These are phyloP conservation scores for Coilia nasus DNA, from an alignment of 2,797 vertebrate species.

Conservation along the genomic window DNA sequence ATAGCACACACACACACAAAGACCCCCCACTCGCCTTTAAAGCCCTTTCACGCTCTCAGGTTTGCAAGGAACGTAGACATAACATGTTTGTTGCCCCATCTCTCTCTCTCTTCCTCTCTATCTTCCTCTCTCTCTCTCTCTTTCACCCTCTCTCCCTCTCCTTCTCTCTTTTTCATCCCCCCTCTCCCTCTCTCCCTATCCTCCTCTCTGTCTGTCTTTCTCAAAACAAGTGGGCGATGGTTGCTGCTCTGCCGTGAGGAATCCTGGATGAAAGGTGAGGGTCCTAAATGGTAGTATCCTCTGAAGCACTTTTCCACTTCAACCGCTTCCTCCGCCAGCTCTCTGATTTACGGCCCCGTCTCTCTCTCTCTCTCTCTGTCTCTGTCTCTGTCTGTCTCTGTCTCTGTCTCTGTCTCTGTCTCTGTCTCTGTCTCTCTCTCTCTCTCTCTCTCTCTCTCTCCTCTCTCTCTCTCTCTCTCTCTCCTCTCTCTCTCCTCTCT, in stretches of 20 bases:
- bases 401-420: too few relatives aligned
- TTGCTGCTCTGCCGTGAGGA: not conserved
- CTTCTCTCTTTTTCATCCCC: too few relatives aligned
- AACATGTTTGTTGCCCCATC: slow-evolving; percentile 20
- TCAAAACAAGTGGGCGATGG: not conserved
- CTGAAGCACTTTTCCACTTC: slow-evolving; percentile 4
- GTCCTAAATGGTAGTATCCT: not conserved
- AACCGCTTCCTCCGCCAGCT: not conserved
- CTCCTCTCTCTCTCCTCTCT: not conserved
- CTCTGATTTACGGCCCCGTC: not conserved
- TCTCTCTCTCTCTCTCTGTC: not conserved
- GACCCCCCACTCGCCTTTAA: not conserved
- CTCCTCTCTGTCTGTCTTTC: not conserved
- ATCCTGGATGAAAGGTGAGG: not conserved
- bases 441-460: not conserved
- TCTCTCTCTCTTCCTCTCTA: not conserved
- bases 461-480: too few relatives aligned
- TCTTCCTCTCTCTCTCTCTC: not conserved
- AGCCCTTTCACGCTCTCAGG: not conserved
- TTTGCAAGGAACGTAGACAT: slow-evolving; percentile 25
- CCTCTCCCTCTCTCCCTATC: too few relatives aligned
- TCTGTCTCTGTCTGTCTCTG: not conserved
- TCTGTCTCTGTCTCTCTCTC: not conserved
- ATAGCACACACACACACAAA: not conserved
- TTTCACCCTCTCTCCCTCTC: too few relatives aligned